Evolutionary conservation across 2,888 invertebrate genomes (phyloP), one percentile per base, ranked within the genome.

Genomic region (Drosophila setosimentum): DNA sequence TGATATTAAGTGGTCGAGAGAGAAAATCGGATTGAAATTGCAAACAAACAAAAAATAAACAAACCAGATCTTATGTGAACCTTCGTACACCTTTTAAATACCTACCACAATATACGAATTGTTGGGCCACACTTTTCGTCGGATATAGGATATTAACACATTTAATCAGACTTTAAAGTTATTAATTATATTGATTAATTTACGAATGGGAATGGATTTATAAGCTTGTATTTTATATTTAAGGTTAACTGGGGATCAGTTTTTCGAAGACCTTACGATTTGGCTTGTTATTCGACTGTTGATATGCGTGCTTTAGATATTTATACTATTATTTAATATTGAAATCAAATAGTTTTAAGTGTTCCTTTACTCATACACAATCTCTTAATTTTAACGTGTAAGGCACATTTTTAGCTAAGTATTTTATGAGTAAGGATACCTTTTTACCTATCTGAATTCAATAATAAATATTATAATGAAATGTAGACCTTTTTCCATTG

Each of bases 21-120:
- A 57, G 27, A 70, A 40, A 70, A 53, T 45, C n/a, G 45, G 62
- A 72, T 72, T 72, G 35, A 55, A 54, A 35, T 59, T 72, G 29
- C 50, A 63, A 58, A 16, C 7, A 55, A 55, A 33, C 11, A 33
- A 42, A 30, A 13, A 63, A 63, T 66, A 63, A 66, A 66, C 21
- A 18, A 21, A 62, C 4, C 30, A 32, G 42, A 50, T 37, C 32
- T 27, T 35, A 54, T n/a, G 18, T 69, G 37, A 59, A 37, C 37
- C 37, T 51, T 57, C 30, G 33, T 11, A 53, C 53, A 45, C n/a
- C 18, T 29, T 51, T 8, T 45, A 45, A 24, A 16, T 45, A 21
- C 18, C n/a, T 10, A 51, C 32, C 13, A 35, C 5, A 5, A 18
- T 16, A 30, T 21, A 21, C n/a, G n/a, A n/a, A n/a, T 30, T 29